Conservation (phyloP, 2,797 vertebrate species). For the Artibeus lituratus region DNA sequence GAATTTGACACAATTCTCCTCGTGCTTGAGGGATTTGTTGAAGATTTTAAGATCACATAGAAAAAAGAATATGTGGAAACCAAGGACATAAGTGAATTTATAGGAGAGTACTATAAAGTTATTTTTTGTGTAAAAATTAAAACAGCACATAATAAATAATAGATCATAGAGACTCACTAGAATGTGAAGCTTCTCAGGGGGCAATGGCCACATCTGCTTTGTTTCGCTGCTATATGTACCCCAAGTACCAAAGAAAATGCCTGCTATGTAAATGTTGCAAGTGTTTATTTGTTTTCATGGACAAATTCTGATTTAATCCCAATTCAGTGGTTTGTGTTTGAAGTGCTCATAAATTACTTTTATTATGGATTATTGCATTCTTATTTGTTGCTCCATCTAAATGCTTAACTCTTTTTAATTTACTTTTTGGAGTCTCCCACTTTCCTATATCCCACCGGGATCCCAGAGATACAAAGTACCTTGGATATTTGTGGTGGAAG, state of each 20-base stretch:
- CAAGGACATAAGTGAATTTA: not conserved
- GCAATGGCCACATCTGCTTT: not conserved
- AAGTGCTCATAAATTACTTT: not conserved
- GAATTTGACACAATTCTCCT: not conserved
- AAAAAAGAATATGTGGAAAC: not conserved
- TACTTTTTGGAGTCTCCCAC: not conserved
- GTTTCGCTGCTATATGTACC: not conserved
- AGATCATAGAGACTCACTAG: not conserved
- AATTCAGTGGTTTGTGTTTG: not conserved
- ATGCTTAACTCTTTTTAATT: not conserved
- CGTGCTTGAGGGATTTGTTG: not conserved
- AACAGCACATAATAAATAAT: not conserved
- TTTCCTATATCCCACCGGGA: not conserved
- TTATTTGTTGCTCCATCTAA: constrained; percentile 11
- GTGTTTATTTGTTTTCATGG: constrained; percentile 7
- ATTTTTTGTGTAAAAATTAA: not conserved
- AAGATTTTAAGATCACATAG: not conserved
- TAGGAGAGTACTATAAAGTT: not conserved
- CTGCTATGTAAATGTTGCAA: not conserved
- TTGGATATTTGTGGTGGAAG: not conserved
- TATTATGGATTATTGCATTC: not conserved
- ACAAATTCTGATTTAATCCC: not conserved
- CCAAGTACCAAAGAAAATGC: not conserved
- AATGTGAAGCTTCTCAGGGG: not conserved
- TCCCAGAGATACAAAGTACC: not conserved